Evolutionary conservation across 2,888 invertebrate genomes (phyloP).

Genomic region (Agapostemon virescens): DNA sequence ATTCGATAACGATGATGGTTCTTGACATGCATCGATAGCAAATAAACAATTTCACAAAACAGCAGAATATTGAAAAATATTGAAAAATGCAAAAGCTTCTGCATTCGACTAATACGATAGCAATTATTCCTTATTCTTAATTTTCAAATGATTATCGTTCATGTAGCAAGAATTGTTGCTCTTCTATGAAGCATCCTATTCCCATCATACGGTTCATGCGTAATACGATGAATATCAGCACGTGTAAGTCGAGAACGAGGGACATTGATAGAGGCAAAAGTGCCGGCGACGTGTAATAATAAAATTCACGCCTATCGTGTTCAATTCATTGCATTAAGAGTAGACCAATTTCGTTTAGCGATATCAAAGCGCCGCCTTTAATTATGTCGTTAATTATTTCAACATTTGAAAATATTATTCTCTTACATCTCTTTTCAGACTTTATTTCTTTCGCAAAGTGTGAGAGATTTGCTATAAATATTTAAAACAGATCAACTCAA

Average conservation of each 20-base stretch:
- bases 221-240: conserved; percentile 31
- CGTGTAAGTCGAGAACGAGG: conserved; percentile 27
- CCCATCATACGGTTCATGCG: conserved; percentile 10
- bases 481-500: too few species aligned
- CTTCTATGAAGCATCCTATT: conserved; percentile 7
- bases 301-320: conserved; percentile 7
- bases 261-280: conserved; percentile 38
- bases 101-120: too few species aligned
- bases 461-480: too few species aligned
- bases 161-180: not conserved
- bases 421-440: not conserved
- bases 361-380: conserved; percentile 5
- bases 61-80: too few species aligned
- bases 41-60: too few species aligned
- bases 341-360: conserved; percentile 14
- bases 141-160: not conserved
- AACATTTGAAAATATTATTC: not conserved
- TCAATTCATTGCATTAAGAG: conserved; percentile 29
- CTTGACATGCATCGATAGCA: too few species aligned
- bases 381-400: not conserved
- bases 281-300: conserved; percentile 29
- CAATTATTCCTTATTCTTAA: not conserved
- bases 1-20: too few species aligned
- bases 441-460: too few species aligned
- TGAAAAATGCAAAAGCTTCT: too few species aligned